phyloP scores from a whole-genome alignment of 2,888 invertebrate genomes.

The Parapristionchus giblindavisi region DNA sequence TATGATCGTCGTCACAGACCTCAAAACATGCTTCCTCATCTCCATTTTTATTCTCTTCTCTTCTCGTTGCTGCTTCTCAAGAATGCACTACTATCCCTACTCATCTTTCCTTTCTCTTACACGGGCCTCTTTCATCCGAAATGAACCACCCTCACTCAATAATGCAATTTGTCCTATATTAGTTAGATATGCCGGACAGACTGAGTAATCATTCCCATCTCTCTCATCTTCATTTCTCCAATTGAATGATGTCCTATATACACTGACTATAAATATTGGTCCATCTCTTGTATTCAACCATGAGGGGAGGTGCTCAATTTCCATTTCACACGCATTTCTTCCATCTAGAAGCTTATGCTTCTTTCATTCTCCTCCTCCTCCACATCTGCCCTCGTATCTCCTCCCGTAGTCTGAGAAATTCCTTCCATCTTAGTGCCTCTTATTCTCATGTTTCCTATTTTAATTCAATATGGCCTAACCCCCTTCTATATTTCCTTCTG shows the following conservation, averaged over 20 bases:
- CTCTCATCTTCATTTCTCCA: not conserved
- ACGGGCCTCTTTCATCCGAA: not conserved
- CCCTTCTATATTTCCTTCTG: no score
- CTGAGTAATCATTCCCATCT: not conserved
- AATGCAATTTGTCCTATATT: slow-evolving; percentile 9
- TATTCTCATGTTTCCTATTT: slow-evolving; percentile 21
- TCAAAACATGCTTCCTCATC: no score
- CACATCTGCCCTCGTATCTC: not conserved
- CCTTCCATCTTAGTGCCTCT: slow-evolving; percentile 28
- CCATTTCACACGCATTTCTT: slow-evolving; percentile 32
- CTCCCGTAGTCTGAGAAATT: slow-evolving; percentile 22
- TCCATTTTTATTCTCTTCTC: not conserved
- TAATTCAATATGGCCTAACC: not conserved
- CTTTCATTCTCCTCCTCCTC: not conserved
- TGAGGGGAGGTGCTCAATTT: slow-evolving; percentile 28
- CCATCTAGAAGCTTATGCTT: not conserved
- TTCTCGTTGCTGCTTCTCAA: slow-evolving; percentile 24
- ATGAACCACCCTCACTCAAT: not conserved
- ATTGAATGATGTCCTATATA: not conserved
- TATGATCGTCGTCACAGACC: no score
- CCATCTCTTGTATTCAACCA: not conserved
- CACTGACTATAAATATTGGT: slow-evolving; percentile 18
- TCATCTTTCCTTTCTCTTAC: slow-evolving; percentile 11
- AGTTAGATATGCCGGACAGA: not conserved
- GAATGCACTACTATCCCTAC: slow-evolving; percentile 21